Base-by-base conservation (phyloP, 2,113 vertebrate genomes). In the Sturnira hondurensis region DNA sequence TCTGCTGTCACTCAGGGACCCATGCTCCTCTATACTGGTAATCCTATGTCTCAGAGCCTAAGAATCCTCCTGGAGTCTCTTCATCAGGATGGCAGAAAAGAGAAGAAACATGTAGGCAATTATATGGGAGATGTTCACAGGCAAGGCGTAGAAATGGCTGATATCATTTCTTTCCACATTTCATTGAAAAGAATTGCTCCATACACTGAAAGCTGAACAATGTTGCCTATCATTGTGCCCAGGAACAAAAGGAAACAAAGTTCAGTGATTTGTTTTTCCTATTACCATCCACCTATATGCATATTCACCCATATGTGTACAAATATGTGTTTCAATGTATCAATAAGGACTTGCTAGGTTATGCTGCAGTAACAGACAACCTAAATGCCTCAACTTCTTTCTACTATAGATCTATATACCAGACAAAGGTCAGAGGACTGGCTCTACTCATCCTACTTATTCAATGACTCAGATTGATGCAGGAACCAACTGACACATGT, bases 11-110 rank as follows among this genome's bases (percentile, higher is more conserved):
- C 54, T 54, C 47, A 19, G 16, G 28, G 38, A 47, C 19, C 22
- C 38, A 11, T 13, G 28, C 13, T 78, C 38, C 24, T 38, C 1
- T 67, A 13, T 41, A 2, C 43, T 5, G 54, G 0, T 6, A 0
- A 6, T 10, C 36, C 43, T 22, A 3, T 28, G 26, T 65, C 43
- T 22, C 24, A 65, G 17, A 81, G 68, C 5, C 47, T 54, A 33
- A 36, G 17, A 12, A 2, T 28, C 5, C 36, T 58, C 77, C 16
- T 43, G 13, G 17, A n/a, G 36, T 28, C 45, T 77, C 68, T 28
- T 33, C 52, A 24, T 45, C 38, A 71, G 31, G 38, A 24, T n/a
- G 7, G 36, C 52, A 90, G 47, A 26, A 82, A 74, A 94, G 15
- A 33, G 13, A 38, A 86, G 8, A 12, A 68, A 58, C 4, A 20